Conservation (phyloP, 2,888 invertebrate species). For the Melipona beecheii region DNA sequence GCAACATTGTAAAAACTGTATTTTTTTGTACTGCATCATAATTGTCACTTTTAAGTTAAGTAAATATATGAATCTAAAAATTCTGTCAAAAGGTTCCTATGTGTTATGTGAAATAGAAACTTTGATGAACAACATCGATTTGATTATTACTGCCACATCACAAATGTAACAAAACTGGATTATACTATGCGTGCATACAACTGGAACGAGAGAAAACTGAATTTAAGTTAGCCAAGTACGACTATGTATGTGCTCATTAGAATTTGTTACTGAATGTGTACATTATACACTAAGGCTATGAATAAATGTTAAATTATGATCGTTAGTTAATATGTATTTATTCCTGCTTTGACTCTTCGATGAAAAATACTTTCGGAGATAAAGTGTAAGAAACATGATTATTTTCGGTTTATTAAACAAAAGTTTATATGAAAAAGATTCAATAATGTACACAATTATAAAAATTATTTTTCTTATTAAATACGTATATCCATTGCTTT, state of each 20-base stretch:
- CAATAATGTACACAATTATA: conserved; percentile 66
- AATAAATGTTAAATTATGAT: conserved; percentile 69
- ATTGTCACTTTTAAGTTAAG: conserved; percentile 51
- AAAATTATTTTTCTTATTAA: conserved; percentile 63
- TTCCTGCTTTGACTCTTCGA: conserved; percentile 4
- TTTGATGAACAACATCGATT: conserved; percentile 56
- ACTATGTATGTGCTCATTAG: conserved; percentile 39
- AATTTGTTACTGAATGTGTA: conserved; percentile 53
- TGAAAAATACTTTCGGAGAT: not conserved
- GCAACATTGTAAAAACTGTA: conserved; percentile 47
- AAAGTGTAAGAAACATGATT: conserved; percentile 19
- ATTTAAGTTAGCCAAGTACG: conserved; percentile 17
- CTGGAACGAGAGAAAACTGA: conserved; percentile 9
- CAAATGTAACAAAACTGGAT: conserved; percentile 24
- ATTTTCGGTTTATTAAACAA: conserved; percentile 71
- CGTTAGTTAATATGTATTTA: conserved; percentile 61
- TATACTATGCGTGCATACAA: not conserved
- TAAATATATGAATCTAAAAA: conserved; percentile 41
- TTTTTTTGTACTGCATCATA: conserved; percentile 62
- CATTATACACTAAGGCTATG: conserved; percentile 53
- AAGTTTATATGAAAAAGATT: conserved; percentile 76
- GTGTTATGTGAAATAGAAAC: conserved; percentile 55
- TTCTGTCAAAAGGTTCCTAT: conserved; percentile 62
- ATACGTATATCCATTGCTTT: conserved; percentile 31
- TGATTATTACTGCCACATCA: conserved; percentile 58